Conservation (phyloP, 2,888 invertebrate species). For the Unio pictorum region DNA sequence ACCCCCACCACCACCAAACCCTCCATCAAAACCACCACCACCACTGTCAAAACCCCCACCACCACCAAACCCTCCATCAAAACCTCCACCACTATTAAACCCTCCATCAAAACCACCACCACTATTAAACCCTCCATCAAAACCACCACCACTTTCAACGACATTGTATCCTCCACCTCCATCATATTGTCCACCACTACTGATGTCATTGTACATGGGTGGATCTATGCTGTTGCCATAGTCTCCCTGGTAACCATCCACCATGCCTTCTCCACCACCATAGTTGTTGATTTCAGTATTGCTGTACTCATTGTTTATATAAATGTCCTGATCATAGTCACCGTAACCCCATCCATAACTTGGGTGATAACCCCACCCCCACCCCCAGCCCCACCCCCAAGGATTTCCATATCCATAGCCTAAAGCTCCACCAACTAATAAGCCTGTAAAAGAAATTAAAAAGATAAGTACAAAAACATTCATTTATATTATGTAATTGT, state of each 20-base stretch:
- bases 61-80: slow-evolving; percentile 7
- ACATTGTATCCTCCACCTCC: slow-evolving; percentile 16
- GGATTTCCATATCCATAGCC: slow-evolving; percentile 28
- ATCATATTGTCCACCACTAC: slow-evolving; percentile 11
- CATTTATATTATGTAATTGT: background rate
- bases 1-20: slow-evolving; percentile 7
- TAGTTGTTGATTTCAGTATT: slow-evolving; percentile 22
- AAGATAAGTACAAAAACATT: background rate
- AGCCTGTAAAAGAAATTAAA: slow-evolving; percentile 19
- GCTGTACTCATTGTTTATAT: slow-evolving; percentile 17
- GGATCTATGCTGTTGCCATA: slow-evolving; percentile 6
- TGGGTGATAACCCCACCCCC: slow-evolving; percentile 31
- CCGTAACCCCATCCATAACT: slow-evolving; percentile 34
- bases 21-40: slow-evolving; percentile 4
- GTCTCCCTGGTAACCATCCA: slow-evolving; percentile 30
- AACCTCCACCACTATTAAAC: slow-evolving; percentile 17
- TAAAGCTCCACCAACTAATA: slow-evolving; percentile 23
- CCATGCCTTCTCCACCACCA: slow-evolving; percentile 26
- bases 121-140: slow-evolving; percentile 21
- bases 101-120: slow-evolving; percentile 21
- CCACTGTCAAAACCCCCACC: slow-evolving; percentile 2
- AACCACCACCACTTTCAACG: slow-evolving; percentile 16
- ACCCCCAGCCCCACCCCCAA: slow-evolving; percentile 34
- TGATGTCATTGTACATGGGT: slow-evolving; percentile 6
- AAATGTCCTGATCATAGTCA: slow-evolving; percentile 29